Evolutionary conservation across 2,113 vertebrate species (phyloP).

Genomic region (Chaetodon auriga): DNA sequence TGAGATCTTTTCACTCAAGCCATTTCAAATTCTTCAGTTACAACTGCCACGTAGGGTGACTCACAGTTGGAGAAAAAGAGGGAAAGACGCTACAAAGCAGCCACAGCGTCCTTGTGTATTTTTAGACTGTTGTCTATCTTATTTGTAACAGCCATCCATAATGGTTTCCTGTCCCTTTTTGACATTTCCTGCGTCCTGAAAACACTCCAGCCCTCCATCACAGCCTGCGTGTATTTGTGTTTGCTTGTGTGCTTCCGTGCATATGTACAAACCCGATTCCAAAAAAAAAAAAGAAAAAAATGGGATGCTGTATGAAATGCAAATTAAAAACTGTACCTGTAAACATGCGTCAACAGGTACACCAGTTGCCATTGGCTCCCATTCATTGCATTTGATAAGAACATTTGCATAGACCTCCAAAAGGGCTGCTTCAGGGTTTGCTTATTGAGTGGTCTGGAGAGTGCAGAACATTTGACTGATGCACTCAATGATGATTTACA

Average conservation of each 20-base stretch:
- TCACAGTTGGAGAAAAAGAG: slow-evolving; percentile 22
- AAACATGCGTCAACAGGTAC: neutral
- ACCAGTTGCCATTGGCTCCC: neutral
- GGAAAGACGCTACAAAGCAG: neutral
- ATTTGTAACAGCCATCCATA: slow-evolving; percentile 69
- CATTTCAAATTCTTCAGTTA: neutral
- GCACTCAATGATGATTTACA: neutral
- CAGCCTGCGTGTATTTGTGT: neutral
- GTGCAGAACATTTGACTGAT: neutral
- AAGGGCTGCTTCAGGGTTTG: neutral
- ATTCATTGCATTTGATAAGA: neutral
- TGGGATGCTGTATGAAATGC: too few species aligned
- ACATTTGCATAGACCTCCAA: neutral
- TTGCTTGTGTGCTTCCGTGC: slow-evolving; percentile 28
- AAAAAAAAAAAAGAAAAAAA: neutral
- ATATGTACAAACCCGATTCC: neutral
- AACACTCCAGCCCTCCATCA: slow-evolving; percentile 34
- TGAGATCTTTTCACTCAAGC: slow-evolving; percentile 14
- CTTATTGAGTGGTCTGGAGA: neutral
- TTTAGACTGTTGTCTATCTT: slow-evolving; percentile 73
- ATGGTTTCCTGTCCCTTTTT: slow-evolving; percentile 76
- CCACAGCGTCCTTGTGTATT: slow-evolving; percentile 43
- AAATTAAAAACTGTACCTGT: neutral
- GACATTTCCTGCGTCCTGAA: slow-evolving; percentile 73
- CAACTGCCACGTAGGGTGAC: neutral